Base-by-base conservation (phyloP, 1,140 invertebrate genomes). In the Pomacea maculata region DNA sequence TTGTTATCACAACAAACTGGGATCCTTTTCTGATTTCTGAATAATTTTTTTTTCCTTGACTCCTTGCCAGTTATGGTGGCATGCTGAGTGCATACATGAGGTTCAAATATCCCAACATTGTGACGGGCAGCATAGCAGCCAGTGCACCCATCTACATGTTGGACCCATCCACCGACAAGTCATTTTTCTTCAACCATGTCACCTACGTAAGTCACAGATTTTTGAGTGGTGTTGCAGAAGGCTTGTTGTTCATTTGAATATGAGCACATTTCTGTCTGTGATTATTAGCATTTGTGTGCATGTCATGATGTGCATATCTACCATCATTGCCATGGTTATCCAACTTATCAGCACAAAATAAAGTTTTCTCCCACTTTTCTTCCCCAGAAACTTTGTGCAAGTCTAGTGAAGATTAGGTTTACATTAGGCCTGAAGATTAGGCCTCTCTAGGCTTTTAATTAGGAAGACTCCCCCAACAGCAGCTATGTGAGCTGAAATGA, bases 131-230 rank as follows among this genome's bases (percentile, higher is more conserved):
- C 14, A 95, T 99, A 80, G 97, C 98, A 45, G 95, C 97, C 14
- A 99, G 97, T 67, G 98, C 98, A 0, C 98, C 98, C 0, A 94
- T 99, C 82, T 94, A 95, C 82, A 96, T 98, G 92, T 97, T 98
- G 88, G 92, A 93, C 10, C 95, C 94, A 17, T 89, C 96, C 83
- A 95, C 94, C 10, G 93, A 94, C 0, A 97, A 97, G 87, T 93
- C 94, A 71, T 94, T 94, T 29, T 99, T 95, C 91, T 93, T 94
- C 83, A 76, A 85, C 25, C 84, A 83, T 74, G 88, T 92, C 29
- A 90, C 90, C 12, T 85, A 90, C 76, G 88, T 89, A 79, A 79
- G 68, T 79, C 21, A 57, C n/a, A 19, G n/a, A n/a, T 73, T 82
- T 54, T 67, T 14, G 29, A 5, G 14, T 57, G 17, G 7, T 72